Percentiles rank a stretch among this genome's conserved stretches.
Conservation (phyloP, 2,797 vertebrate genomes). For the Fringilla coelebs region DNA sequence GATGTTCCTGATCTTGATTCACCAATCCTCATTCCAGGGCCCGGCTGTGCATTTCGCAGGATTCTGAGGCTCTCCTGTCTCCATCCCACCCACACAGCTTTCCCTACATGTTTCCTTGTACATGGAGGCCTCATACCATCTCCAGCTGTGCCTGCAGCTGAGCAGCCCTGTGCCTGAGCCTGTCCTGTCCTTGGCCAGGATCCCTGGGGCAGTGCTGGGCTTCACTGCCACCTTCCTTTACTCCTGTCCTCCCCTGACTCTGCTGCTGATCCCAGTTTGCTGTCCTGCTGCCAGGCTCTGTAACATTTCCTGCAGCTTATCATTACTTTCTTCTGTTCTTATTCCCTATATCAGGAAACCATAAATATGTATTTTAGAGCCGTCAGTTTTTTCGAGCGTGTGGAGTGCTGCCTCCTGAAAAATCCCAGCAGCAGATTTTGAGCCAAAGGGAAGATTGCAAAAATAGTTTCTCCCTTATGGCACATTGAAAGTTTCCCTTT, state of each 20-base stretch:
- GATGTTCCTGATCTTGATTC: neutral
- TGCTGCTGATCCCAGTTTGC: neutral
- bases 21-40: neutral
- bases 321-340: conserved; percentile 35
- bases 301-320: neutral
- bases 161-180: neutral
- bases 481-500: conserved; percentile 44
- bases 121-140: rapidly evolving
- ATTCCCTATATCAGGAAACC: conserved; percentile 27
- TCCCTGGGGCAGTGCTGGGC: neutral
- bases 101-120: rapidly evolving
- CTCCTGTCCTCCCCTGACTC: neutral
- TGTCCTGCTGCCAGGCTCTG: neutral
- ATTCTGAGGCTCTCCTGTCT: neutral
- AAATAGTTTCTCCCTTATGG: conserved; percentile 67
- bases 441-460: conserved; percentile 59
- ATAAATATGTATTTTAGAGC: conserved; percentile 55
- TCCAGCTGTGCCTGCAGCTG: neutral
- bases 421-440: conserved; percentile 54
- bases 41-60: neutral
- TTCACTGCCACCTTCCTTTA: neutral
- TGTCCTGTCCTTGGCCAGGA: neutral
- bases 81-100: rapidly evolving
- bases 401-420: conserved; percentile 7
- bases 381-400: neutral